A percentile compares a stretch with the other conserved stretches of the same genome.
Evolutionary conservation across 2,888 invertebrate genomes (phyloP).

Genomic region (Lamellibrachia satsuma): DNA sequence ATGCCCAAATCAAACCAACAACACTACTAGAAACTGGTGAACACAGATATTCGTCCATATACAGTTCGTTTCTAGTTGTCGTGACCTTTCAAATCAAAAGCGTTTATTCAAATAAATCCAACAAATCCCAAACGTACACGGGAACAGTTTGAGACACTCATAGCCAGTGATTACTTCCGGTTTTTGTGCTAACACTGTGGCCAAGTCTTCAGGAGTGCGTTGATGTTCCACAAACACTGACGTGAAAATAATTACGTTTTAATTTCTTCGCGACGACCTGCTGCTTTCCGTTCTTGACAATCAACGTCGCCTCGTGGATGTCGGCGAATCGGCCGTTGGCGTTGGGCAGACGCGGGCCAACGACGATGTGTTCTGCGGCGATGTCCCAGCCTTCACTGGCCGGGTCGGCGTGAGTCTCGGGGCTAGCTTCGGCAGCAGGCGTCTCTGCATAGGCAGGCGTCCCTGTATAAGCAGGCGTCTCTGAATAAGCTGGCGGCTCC

Average conservation of each 20-base stretch:
- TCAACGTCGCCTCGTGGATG: constrained; percentile 5
- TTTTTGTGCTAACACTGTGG: no score
- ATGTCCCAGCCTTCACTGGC: not conserved
- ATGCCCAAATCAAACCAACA: no score
- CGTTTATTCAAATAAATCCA: no score
- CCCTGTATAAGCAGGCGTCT: no score
- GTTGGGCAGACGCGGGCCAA: not conserved
- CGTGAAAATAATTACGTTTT: not conserved
- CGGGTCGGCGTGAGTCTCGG: not conserved
- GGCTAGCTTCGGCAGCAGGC: not conserved
- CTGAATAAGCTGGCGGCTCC: not conserved
- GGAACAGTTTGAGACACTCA: no score
- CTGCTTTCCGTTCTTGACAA: not conserved
- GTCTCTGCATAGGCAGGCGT: not conserved
- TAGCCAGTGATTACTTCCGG: no score
- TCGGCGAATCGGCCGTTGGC: constrained; percentile 13
- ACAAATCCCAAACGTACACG: no score
- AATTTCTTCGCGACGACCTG: constrained; percentile 12
- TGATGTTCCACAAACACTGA: not conserved
- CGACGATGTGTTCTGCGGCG: not conserved
- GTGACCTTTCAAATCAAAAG: no score
- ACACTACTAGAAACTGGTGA: no score
- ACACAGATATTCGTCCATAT: no score
- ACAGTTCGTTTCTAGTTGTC: no score
- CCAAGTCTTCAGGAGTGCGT: no score